Evolutionary conservation across 2,888 invertebrate species (phyloP).

Genomic region (Noctua pronuba): DNA sequence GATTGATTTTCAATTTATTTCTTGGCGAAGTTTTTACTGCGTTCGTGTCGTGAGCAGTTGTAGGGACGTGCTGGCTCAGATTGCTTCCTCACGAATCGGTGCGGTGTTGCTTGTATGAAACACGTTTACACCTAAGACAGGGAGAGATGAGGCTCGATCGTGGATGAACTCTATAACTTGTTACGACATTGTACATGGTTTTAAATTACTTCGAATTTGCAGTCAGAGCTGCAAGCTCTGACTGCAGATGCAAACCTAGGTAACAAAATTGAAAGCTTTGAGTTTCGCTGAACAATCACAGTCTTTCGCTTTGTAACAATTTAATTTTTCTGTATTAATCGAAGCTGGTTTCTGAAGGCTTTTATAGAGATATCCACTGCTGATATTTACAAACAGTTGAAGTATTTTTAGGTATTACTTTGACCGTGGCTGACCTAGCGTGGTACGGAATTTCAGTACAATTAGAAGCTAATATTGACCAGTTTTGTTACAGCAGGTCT

Average conservation of each 20-base stretch:
- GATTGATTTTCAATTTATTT: constrained; percentile 72
- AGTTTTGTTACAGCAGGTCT: neutral
- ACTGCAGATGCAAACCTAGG: neutral
- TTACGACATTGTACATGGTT: constrained; percentile 31
- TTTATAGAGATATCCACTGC: neutral
- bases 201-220: constrained; percentile 34
- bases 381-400: neutral
- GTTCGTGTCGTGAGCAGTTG: constrained; percentile 50
- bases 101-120: constrained; percentile 35
- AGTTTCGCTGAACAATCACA: too few species aligned
- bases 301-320: neutral
- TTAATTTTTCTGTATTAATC: neutral
- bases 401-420: neutral
- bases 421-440: neutral
- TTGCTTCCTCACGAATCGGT: constrained; percentile 64
- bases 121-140: constrained; percentile 50
- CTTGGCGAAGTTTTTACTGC: constrained; percentile 56
- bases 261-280: neutral
- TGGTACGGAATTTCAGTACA: neutral
- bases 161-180: constrained; percentile 39
- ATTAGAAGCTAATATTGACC: neutral
- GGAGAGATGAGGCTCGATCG: constrained; percentile 39
- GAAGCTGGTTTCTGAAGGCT: neutral
- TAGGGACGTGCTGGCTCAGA: constrained; percentile 63
- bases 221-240: too few species aligned